Base-by-base conservation (phyloP, 2,113 vertebrate genomes). In the Lophura nycthemera region DNA sequence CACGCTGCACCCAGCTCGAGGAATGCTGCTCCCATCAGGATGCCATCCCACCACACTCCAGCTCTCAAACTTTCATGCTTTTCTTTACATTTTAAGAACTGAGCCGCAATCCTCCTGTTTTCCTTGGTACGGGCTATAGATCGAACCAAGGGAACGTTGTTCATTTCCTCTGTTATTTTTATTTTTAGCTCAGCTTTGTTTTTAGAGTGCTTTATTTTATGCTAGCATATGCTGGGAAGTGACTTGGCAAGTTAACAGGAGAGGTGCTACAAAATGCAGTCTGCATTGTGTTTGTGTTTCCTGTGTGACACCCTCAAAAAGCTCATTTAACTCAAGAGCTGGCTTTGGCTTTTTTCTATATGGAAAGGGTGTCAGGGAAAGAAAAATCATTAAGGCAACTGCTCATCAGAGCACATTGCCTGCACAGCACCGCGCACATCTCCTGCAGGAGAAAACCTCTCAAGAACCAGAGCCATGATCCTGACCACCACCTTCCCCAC, bases 171-270 rank as follows among this genome's bases (percentile, higher is more conserved):
- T 5, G 4, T 56, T 86, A 52, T 7, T 47, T 50, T 74, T 95
- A 86, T 86, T 94, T 95, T 94, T 83, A 77, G 67, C 57, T 48
- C 88, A 47, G 21, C 80, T 91, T 96, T 95, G 71, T 74, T 93
- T 95, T 96, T 75, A 88, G 57, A 24, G 65, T 42, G 32, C 61
- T 97, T 90, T 66, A 69, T 88, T 95, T 95, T 69, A 88, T n/a
- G 43, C 75, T 96, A 63, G 40, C 48, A 17, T 59, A 10, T 88
- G 71, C 93, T 93, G 89, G 89, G 96, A 95, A 97, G 76, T 82
- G 65, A 66, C 79, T 70, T 81, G 50, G 85, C 15, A 19, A 22
- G 36, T 59, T 97, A 86, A 83, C 65, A 88, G 94, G 89, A 92
- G 96, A 96, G 87, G 89, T 94, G 84, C 89, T 95, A 59, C 84